phyloP scores from a whole-genome alignment of 2,797 vertebrate species.

The Hoplostethus mediterraneus region DNA sequence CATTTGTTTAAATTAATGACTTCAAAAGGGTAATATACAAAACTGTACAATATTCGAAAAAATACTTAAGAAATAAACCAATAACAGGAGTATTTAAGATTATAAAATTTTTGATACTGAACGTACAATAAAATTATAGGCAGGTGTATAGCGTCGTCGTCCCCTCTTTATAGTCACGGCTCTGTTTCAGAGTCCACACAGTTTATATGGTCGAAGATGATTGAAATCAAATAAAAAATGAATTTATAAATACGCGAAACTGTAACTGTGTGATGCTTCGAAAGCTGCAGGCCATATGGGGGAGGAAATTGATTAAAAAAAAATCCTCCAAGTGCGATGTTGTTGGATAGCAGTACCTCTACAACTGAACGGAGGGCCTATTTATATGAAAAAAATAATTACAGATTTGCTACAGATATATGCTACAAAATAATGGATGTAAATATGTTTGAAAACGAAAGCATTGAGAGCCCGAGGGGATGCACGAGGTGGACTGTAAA shows the following conservation, averaged over 20 bases:
- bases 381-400: constrained; percentile 65
- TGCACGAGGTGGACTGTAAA: constrained; percentile 64
- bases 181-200: constrained; percentile 83
- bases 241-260: constrained; percentile 71
- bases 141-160: constrained; percentile 83
- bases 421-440: constrained; percentile 73
- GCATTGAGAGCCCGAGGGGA: constrained; percentile 52
- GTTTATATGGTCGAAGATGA: constrained; percentile 85
- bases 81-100: constrained; percentile 86
- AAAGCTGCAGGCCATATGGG: constrained; percentile 67
- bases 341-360: constrained; percentile 61
- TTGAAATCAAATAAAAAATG: constrained; percentile 67
- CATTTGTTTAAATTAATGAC: constrained; percentile 98
- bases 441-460: constrained; percentile 65
- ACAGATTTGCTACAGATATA: constrained; percentile 68
- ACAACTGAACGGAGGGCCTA: constrained; percentile 63
- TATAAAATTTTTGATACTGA: constrained; percentile 87
- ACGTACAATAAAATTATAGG: constrained; percentile 86
- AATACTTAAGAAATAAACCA: constrained; percentile 89
- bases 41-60: constrained; percentile 98
- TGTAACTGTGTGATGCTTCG: constrained; percentile 60
- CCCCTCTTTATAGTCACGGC: constrained; percentile 69
- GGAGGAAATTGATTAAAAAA: constrained; percentile 52
- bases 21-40: constrained; percentile 97
- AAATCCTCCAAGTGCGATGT: constrained; percentile 74